Conservation (phyloP, 53 echinoderm and acorn worm genomes). For the Patiria pectinifera region DNA sequence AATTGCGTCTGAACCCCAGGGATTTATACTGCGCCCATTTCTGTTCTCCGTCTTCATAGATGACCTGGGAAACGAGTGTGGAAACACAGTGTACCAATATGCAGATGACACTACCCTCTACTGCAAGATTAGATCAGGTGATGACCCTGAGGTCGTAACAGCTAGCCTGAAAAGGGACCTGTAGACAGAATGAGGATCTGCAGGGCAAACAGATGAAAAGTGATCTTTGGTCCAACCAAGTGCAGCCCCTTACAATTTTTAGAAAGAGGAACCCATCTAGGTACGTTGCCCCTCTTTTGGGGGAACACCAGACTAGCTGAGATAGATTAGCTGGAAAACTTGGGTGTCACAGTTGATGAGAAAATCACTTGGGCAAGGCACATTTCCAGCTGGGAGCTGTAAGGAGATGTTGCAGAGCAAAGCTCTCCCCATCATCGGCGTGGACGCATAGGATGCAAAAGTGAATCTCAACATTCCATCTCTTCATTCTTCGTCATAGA, state of each 20-base stretch:
- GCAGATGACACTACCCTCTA: conserved; percentile 38
- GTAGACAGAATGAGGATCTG: neutral
- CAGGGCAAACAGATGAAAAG: neutral
- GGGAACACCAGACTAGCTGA: conserved; percentile 3
- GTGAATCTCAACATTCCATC: too few species aligned
- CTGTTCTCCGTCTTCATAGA: conserved; percentile 44
- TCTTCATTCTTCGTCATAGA: too few species aligned
- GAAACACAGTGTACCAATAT: conserved; percentile 51
- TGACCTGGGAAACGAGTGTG: conserved; percentile 54
- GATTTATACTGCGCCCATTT: too few species aligned
- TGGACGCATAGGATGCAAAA: too few species aligned
- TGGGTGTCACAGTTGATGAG: conserved; percentile 64
- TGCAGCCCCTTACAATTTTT: conserved; percentile 4
- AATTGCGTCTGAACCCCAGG: too few species aligned
- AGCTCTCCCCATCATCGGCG: too few species aligned
- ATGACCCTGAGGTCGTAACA: neutral
- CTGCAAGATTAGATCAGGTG: neutral
- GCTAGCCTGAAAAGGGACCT: neutral
- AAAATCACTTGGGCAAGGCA: conserved; percentile 64
- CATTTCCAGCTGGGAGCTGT: conserved; percentile 37
- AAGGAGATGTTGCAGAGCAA: too few species aligned
- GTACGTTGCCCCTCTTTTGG: neutral
- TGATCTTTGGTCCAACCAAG: neutral
- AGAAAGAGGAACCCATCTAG: conserved; percentile 8
- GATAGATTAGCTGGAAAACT: neutral